Conservation (phyloP, 2,113 vertebrate genomes). For the Diadophis punctatus region DNA sequence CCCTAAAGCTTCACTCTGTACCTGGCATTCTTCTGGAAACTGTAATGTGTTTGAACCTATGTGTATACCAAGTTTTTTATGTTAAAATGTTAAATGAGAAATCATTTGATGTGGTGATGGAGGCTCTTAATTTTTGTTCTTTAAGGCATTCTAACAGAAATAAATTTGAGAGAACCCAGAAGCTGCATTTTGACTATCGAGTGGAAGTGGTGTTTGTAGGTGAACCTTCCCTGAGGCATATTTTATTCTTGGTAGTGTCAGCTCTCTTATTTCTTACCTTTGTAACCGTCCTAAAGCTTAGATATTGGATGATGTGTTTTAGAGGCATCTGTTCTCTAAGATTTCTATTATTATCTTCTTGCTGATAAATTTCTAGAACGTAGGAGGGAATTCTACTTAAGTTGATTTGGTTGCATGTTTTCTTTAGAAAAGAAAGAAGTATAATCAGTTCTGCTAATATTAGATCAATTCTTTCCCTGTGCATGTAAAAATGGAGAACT, state of each 20-base stretch:
- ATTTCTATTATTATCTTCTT: neutral
- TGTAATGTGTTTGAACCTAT: constrained; percentile 6
- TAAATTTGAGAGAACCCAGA: neutral
- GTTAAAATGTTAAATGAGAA: neutral
- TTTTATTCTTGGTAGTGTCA: neutral
- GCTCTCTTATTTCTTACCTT: neutral
- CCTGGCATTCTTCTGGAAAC: constrained; percentile 34
- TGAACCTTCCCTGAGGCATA: neutral
- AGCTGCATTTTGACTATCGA: neutral
- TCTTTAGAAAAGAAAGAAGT: neutral
- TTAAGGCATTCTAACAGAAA: neutral
- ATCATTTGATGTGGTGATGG: neutral
- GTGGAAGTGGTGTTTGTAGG: neutral
- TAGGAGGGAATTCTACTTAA: neutral
- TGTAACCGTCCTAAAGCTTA: neutral
- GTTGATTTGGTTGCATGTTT: neutral
- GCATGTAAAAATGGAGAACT: constrained; percentile 3
- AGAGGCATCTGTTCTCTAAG: neutral
- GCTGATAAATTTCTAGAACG: neutral
- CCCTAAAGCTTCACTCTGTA: neutral
- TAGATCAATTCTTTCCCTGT: neutral
- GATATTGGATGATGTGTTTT: neutral
- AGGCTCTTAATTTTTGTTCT: neutral
- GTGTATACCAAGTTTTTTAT: constrained; percentile 16
- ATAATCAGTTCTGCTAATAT: neutral